Evolutionary conservation across 2,797 vertebrate genomes (phyloP).

Genomic region (Danio jaintianensis): DNA sequence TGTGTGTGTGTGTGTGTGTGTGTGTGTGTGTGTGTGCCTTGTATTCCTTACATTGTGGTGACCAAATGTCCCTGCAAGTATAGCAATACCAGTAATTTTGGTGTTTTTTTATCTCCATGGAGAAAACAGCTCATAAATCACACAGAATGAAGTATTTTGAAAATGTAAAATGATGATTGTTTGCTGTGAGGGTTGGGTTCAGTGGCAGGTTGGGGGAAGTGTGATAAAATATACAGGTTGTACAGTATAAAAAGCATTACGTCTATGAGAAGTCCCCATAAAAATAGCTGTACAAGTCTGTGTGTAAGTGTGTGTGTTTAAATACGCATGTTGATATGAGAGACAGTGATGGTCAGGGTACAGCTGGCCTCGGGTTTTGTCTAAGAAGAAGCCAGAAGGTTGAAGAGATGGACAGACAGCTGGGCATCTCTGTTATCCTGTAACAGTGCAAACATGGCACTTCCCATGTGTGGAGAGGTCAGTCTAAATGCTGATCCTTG

Average conservation of each 20-base stretch:
- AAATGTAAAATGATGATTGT: too few relatives aligned
- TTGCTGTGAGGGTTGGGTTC: too few relatives aligned
- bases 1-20: not conserved
- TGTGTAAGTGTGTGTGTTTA: slow-evolving; percentile 22
- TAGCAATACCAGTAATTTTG: not conserved
- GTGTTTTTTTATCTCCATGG: too few relatives aligned
- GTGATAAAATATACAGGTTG: too few relatives aligned
- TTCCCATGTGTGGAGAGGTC: slow-evolving; percentile 48
- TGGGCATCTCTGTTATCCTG: slow-evolving; percentile 55
- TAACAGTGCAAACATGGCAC: slow-evolving; percentile 55
- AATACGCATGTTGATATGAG: slow-evolving; percentile 11
- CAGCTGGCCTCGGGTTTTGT: slow-evolving; percentile 59
- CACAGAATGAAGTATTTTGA: too few relatives aligned
- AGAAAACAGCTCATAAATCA: too few relatives aligned
- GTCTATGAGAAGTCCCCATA: too few relatives aligned
- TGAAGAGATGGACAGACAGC: slow-evolving; percentile 64
- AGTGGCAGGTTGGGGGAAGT: too few relatives aligned
- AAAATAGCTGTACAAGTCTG: too few relatives aligned
- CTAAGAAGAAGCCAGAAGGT: slow-evolving; percentile 51
- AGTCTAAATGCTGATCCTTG: slow-evolving; percentile 34
- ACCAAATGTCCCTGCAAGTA: slow-evolving; percentile 21
- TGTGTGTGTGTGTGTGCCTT: not conserved
- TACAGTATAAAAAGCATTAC: too few relatives aligned
- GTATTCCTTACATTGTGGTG: not conserved
- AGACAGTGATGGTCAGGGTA: slow-evolving; percentile 44